Evolutionary conservation across 2,113 vertebrate species (phyloP), one percentile per base, ranked within the genome.

Genomic region (Budorcas taxicolor): DNA sequence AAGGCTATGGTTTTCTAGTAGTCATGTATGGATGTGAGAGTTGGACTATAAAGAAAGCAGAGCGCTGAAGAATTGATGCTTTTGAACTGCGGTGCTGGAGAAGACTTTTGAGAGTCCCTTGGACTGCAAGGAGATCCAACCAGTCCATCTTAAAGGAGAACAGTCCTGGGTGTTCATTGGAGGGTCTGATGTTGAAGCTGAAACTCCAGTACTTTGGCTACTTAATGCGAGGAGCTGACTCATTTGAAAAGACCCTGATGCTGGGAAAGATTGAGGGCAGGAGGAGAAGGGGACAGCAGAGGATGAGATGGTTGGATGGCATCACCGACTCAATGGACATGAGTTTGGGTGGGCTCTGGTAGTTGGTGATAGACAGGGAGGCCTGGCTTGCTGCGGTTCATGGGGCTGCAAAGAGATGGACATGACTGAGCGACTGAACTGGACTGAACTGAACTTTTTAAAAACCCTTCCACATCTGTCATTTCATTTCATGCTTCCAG

Each of bases 371-470:
- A 9, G 33, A 10, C 64, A 67, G 16, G 8, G 33, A 67, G 64
- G 33, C 64, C 64, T 36, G 64, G 8, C 7, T 4, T 67, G 33
- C 64, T 67, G 3, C 1, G 0, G 64, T 67, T 3, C 33, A 67
- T 67, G 64, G 64, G 17, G 33, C 36, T 0, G 0, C n/a, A 67
- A 67, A 67, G 33, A 67, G n/a, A 9, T 3, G n/a, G 64, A 67
- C n/a, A 36, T 2, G 16, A 36, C 64, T 36, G 64, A 36, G 33
- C 0, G 0, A 64, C 31, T 64, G 31, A 64, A 17, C 31, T n/a
- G 62, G 19, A 33, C 31, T 67, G 62, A 67, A 67, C 4, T 19
- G 64, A 67, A 40, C 67, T 71, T 71, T 71, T 40, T 3, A 19
- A 81, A 86, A 90, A 4, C 23, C 3, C 3, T 92, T 58, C 29